Conservation (phyloP, 2,888 invertebrate genomes). For the Shargacucullia verbasci region DNA sequence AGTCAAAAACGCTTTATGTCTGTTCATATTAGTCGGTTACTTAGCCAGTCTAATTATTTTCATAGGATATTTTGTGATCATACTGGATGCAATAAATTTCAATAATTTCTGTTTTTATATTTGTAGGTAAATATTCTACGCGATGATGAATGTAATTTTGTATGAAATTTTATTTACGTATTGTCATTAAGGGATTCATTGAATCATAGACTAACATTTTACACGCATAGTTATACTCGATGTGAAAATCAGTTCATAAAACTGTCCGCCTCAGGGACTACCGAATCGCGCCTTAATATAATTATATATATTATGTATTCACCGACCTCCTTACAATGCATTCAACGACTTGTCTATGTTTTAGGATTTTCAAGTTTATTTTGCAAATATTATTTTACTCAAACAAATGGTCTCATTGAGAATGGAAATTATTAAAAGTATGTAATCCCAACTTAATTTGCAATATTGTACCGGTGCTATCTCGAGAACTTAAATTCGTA, state of each 20-base stretch:
- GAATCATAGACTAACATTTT: constrained; percentile 33
- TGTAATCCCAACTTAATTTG: constrained; percentile 18
- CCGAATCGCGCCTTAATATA: not conserved
- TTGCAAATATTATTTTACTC: constrained; percentile 17
- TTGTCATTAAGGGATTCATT: constrained; percentile 39
- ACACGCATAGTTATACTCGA: constrained; percentile 14
- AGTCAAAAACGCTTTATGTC: constrained; percentile 23
- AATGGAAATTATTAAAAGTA: constrained; percentile 7
- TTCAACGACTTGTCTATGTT: constrained; percentile 34
- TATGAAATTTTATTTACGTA: constrained; percentile 53
- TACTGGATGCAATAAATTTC: constrained; percentile 45
- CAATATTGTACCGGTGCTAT: constrained; percentile 48
- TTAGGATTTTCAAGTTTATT: constrained; percentile 27
- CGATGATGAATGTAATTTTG: constrained; percentile 50
- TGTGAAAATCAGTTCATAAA: constrained; percentile 30
- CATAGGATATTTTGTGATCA: constrained; percentile 46
- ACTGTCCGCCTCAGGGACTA: constrained; percentile 8
- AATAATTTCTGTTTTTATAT: constrained; percentile 51
- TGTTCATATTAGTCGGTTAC: constrained; percentile 27
- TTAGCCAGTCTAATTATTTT: constrained; percentile 35
- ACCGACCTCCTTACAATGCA: constrained; percentile 17
- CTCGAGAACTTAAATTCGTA: constrained; percentile 30
- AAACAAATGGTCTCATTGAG: constrained; percentile 6
- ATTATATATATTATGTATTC: constrained; percentile 4
- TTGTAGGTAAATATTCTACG: constrained; percentile 48